A percentile compares a stretch with the other conserved stretches of the same genome.
These are phyloP conservation scores for Drosophila saltans DNA, from an alignment of 1,140 invertebrate genomes.

Conservation along the genomic window DNA sequence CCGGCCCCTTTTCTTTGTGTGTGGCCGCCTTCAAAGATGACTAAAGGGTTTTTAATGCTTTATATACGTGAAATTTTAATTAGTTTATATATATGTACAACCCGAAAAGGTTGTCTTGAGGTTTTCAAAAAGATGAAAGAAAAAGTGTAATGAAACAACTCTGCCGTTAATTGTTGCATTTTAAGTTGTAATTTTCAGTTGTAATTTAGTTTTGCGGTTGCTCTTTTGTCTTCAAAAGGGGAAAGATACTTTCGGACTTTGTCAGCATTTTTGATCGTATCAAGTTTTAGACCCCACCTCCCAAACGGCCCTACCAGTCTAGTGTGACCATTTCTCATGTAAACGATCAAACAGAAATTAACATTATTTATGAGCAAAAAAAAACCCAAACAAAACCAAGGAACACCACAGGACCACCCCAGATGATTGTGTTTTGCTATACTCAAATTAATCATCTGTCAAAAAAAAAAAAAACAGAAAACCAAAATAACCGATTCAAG, in stretches of 20 bases:
- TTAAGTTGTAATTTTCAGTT: conserved; percentile 52
- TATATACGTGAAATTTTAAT: conserved; percentile 49
- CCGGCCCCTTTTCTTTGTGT: conserved; percentile 23
- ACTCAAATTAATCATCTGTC: conserved; percentile 70
- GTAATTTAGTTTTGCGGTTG: conserved; percentile 62
- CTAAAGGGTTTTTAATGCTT: conserved; percentile 22
- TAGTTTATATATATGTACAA: conserved; percentile 22
- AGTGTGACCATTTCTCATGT: conserved; percentile 38
- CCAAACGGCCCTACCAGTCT: not conserved
- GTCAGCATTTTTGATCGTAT: not conserved
- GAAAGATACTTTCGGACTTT: conserved; percentile 4
- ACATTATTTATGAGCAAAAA: conserved; percentile 66
- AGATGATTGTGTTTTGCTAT: conserved; percentile 55
- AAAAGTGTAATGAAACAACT: not conserved
- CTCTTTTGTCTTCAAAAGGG: not conserved
- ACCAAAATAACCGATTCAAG: conserved; percentile 22
- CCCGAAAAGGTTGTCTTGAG: conserved; percentile 8
- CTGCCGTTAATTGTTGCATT: conserved; percentile 41
- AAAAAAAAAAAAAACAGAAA: conserved; percentile 13
- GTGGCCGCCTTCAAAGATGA: conserved; percentile 45
- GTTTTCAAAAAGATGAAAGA: conserved; percentile 28
- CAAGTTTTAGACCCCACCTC: conserved; percentile 19
- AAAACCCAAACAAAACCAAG: conserved; percentile 48
- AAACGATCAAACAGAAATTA: conserved; percentile 57
- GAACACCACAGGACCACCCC: conserved; percentile 62